Evolutionary conservation across 2,888 invertebrate species (phyloP).

Genomic region (Tenthredo amoena): DNA sequence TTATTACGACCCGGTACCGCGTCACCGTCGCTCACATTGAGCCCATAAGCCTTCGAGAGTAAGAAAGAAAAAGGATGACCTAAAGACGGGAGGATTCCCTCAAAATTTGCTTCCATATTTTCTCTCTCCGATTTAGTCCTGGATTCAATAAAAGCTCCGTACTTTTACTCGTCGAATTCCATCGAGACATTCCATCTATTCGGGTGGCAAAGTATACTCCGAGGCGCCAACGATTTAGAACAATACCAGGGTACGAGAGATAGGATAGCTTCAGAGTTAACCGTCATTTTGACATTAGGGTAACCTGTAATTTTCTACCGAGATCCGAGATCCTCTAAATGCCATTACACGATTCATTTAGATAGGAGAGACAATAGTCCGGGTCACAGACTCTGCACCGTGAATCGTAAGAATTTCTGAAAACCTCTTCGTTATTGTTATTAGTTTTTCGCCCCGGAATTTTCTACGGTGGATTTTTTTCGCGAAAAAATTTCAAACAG

Average conservation of each 20-base stretch:
- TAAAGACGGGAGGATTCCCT: background rate
- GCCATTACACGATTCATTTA: slow-evolving; percentile 45
- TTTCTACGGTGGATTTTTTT: background rate
- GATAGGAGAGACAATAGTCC: background rate
- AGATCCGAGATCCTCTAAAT: background rate
- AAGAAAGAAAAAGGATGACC: background rate
- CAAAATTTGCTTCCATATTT: background rate
- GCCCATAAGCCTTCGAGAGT: background rate
- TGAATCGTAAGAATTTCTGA: slow-evolving; percentile 31
- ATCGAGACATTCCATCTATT: background rate
- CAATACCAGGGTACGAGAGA: slow-evolving; percentile 33
- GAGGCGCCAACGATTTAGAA: slow-evolving; percentile 42
- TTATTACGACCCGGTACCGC: slow-evolving; percentile 77
- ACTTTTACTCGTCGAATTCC: background rate
- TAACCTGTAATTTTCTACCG: slow-evolving; percentile 70
- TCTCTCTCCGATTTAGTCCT: too few relatives aligned
- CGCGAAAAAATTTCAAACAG: too few relatives aligned
- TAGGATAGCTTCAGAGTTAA: slow-evolving; percentile 56
- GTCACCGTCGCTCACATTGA: slow-evolving; percentile 66
- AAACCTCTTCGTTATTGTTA: background rate
- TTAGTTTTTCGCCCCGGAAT: background rate
- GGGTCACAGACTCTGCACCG: background rate
- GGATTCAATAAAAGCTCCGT: background rate
- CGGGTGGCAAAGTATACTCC: background rate
- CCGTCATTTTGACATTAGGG: slow-evolving; percentile 74